Evolutionary conservation across 2,888 invertebrate genomes (phyloP).

Genomic region (Dynastes maya): DNA sequence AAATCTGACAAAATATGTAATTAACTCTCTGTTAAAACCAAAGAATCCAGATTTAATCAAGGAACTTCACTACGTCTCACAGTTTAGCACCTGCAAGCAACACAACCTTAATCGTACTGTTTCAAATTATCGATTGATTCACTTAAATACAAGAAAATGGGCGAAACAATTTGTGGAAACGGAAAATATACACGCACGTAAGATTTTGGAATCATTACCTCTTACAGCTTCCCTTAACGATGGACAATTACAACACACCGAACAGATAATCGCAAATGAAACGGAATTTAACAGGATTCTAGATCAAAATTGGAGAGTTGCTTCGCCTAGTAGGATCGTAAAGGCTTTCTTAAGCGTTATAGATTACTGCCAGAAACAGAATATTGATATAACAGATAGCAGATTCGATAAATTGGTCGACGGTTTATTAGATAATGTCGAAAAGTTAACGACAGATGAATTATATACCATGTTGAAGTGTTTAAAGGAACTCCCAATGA

Average conservation of each 20-base stretch:
- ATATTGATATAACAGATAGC: constrained; percentile 63
- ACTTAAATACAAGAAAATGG: constrained; percentile 1
- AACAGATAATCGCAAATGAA: constrained; percentile 31
- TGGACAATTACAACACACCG: neutral
- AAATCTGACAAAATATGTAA: constrained; percentile 14
- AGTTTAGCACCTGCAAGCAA: neutral
- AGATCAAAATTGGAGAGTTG: constrained; percentile 61
- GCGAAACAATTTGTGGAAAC: constrained; percentile 55
- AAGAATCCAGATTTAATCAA: constrained; percentile 6
- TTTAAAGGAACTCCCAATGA: constrained; percentile 73
- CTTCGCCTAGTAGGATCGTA: constrained; percentile 62
- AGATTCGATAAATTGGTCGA: constrained; percentile 68
- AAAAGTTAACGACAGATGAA: constrained; percentile 74
- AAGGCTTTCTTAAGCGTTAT: constrained; percentile 62
- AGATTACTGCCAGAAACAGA: constrained; percentile 61
- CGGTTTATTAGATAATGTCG: constrained; percentile 71
- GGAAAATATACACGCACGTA: constrained; percentile 59
- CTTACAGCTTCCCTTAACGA: neutral
- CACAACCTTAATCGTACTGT: neutral
- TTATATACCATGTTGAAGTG: constrained; percentile 73
- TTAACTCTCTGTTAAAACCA: neutral
- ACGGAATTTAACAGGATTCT: constrained; percentile 59
- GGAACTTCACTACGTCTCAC: neutral
- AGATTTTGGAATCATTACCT: constrained; percentile 49
- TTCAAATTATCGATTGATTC: neutral